Base-by-base conservation (phyloP, 2,888 invertebrate genomes). In the Euplagia quadripunctaria region DNA sequence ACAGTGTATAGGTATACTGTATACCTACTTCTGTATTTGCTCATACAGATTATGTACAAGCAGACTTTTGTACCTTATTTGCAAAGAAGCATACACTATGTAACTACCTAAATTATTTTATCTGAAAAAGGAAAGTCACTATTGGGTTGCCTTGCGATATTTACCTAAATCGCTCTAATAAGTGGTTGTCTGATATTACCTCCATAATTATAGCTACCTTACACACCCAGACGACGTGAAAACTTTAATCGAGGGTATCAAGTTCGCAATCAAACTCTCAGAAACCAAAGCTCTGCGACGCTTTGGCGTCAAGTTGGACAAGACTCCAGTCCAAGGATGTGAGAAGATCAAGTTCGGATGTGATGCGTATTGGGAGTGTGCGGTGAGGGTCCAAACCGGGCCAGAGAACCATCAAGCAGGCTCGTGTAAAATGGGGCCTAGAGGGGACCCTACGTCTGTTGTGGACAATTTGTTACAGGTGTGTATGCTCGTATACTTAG, bases 331-430 rank as follows among this genome's bases (percentile, higher is more conserved):
- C 0, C 88, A 89, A 17, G 98, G 98, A 5, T 98, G 98, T 89
- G 98, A 98, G 90, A 96, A 97, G 79, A 91, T 97, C 64, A 96
- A 97, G 82, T 98, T 98, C 85, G 98, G 98, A 0, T 96, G 96
- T 77, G 97, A 98, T 85, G 97, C 97, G 20, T 98, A 98, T 91
- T 98, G 98, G 98, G 97, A 97, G 86, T 98, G 98, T 88, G 97
- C 98, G 0, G 96, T 98, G 42, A 95, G 97, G 74, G 97, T 97
- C 91, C 96, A 97, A 77, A 98, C 98, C 0, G 98, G 97, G 0
- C 97, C 98, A 0, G 98, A 98, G 94, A 98, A 98, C 89, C 98
- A 98, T 90, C 98, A 98, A 92, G 97, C 97, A 0, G 98, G 98
- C 1, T 97, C 98, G 20, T 98, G 98, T 89, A 97, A 97, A 95